Evolutionary conservation across 1,140 invertebrate genomes (phyloP).

Genomic region (Thaumetopoea pityocampa): DNA sequence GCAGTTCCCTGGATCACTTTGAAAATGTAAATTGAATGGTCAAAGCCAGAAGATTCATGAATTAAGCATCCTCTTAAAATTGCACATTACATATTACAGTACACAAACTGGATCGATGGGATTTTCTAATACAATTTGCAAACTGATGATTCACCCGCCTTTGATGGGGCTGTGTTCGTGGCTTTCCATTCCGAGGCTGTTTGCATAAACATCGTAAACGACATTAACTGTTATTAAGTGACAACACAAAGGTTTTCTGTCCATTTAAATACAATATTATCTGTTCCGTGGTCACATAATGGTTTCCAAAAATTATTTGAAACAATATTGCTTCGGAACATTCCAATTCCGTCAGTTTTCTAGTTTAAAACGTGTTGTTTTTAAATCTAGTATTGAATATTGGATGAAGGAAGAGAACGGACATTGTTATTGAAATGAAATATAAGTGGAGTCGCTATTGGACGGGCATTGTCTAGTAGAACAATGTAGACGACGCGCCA

Average conservation of each 20-base stretch:
- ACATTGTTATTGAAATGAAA: constrained; percentile 53
- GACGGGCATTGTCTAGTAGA: constrained; percentile 39
- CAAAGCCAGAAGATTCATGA: constrained; percentile 60
- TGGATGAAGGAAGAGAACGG: constrained; percentile 40
- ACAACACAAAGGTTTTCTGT: constrained; percentile 28
- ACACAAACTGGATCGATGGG: constrained; percentile 35
- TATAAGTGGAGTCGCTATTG: constrained; percentile 44
- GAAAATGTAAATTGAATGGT: constrained; percentile 65
- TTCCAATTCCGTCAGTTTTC: constrained; percentile 6
- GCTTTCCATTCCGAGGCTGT: constrained; percentile 18
- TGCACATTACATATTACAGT: constrained; percentile 48
- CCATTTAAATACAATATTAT: constrained; percentile 24
- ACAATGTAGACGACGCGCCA: constrained; percentile 31
- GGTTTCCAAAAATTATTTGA: constrained; percentile 2
- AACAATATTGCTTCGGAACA: too few relatives aligned
- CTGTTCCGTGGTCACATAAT: too few relatives aligned
- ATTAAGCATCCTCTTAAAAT: constrained; percentile 59
- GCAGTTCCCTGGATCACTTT: constrained; percentile 44
- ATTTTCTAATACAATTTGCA: constrained; percentile 56
- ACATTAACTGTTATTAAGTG: constrained; percentile 40
- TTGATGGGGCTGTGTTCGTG: constrained; percentile 23
- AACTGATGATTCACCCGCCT: constrained; percentile 37
- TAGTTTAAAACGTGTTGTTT: constrained; percentile 24
- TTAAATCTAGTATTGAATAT: constrained; percentile 39
- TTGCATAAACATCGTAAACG: constrained; percentile 33